Percentiles rank a stretch among this genome's conserved stretches.
Conservation (phyloP, 1,140 invertebrate genomes). For the Helicoverpa armigera region DNA sequence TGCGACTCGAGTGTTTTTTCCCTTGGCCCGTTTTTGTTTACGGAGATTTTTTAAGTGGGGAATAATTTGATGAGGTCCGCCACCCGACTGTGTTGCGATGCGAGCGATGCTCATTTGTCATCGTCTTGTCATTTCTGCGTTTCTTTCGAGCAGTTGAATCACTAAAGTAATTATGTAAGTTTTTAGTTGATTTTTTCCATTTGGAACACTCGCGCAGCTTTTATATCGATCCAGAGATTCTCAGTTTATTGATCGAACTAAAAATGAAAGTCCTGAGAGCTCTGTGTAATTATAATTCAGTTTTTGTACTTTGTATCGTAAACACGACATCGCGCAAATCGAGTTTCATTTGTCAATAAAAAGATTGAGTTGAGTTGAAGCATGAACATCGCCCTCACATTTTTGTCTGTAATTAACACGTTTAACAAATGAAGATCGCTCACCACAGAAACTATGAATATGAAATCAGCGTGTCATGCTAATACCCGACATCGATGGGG, state of each 20-base stretch:
- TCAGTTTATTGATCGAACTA: slow-evolving; percentile 54
- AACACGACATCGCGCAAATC: slow-evolving; percentile 24
- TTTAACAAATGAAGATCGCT: slow-evolving; percentile 64
- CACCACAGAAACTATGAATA: slow-evolving; percentile 82
- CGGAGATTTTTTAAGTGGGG: slow-evolving; percentile 85
- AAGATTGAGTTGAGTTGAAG: slow-evolving; percentile 9
- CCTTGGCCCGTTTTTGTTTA: slow-evolving; percentile 84
- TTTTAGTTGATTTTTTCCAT: slow-evolving; percentile 69
- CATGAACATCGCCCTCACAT: background rate
- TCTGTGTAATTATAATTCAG: slow-evolving; percentile 9
- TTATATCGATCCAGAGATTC: slow-evolving; percentile 56
- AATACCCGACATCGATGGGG: slow-evolving; percentile 79
- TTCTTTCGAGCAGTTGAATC: slow-evolving; percentile 84
- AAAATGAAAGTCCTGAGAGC: slow-evolving; percentile 49
- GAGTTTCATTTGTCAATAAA: slow-evolving; percentile 35
- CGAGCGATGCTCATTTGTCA: slow-evolving; percentile 85
- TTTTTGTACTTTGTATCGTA: slow-evolving; percentile 40
- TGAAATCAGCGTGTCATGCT: slow-evolving; percentile 79
- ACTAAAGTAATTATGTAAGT: slow-evolving; percentile 84
- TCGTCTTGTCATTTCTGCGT: slow-evolving; percentile 86
- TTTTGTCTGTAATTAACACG: slow-evolving; percentile 45
- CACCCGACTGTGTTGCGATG: slow-evolving; percentile 83
- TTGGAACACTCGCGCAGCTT: slow-evolving; percentile 41
- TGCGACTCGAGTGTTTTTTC: slow-evolving; percentile 80
- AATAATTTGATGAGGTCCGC: slow-evolving; percentile 86